Base-by-base conservation (phyloP, 2,797 vertebrate genomes). In the Geotrypetes seraphini region DNA sequence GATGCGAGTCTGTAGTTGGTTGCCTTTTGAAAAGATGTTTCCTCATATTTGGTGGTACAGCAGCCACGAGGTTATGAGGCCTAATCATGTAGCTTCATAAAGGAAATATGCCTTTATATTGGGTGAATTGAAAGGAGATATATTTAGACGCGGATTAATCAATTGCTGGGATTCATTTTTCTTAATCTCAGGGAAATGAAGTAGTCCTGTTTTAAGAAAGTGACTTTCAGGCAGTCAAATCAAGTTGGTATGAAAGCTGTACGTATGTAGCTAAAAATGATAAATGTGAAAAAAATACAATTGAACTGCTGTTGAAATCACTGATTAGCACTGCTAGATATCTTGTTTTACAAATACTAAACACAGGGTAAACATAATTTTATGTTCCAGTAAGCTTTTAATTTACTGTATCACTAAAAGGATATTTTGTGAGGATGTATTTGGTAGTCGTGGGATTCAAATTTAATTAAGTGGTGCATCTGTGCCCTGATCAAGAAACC, bases 381-480 rank as follows among this genome's bases (percentile, higher is more conserved):
- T 8, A 3, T 2, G 26, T 0, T 24, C 5, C 36, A 27, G 39
- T 32, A 42, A 40, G 6, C 17, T n/a, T n/a, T n/a, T n/a, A n/a
- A n/a, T n/a, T n/a, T n/a, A n/a, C n/a, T 33, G 2, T 28, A 35
- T 33, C 8, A 15, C 25, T 9, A 24, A 29, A 17, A 33, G 36
- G 36, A 28, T 42, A 58, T 40, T 45, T 62, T 54, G 55, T 47
- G 40, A 3, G 13, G 42, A 22, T 28, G 22, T 42, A 28, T 56
- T 28, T 47, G 53, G 45, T 42, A 56, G 56, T 16, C 9, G 59
- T 57, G 43, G 40, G 26, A 38, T 14, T 33, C 40, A 22, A 48
- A 57, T 57, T 50, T 37, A 45, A 16, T 53, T 51, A 49, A 31
- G 46, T 45, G n/a, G n/a, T 22, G 23, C 53, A 58, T 43, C 44